Evolutionary conservation across 2,888 invertebrate genomes (phyloP).

Genomic region (Thyatira batis): DNA sequence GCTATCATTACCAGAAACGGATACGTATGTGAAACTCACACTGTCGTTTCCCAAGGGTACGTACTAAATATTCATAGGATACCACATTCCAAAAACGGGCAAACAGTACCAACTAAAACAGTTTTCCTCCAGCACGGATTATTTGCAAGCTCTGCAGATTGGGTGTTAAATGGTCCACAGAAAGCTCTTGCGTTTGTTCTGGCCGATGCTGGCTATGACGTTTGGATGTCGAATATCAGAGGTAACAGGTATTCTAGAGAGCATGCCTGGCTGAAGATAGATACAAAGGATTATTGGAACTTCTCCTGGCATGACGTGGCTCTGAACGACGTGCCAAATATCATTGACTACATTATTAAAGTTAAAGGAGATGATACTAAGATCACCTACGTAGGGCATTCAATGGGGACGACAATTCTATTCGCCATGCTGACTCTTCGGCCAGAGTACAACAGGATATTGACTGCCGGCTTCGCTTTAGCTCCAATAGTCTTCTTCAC

Average conservation of each 20-base stretch:
- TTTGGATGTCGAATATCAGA: constrained; percentile 92
- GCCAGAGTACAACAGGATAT: constrained; percentile 85
- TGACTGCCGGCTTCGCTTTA: constrained; percentile 85
- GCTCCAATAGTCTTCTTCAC: constrained; percentile 87
- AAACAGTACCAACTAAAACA: constrained; percentile 46
- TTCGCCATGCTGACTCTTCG: constrained; percentile 86
- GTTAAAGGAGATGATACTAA: constrained; percentile 54
- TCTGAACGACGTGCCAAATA: constrained; percentile 91
- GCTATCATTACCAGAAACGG: constrained; percentile 77
- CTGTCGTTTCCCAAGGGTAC: constrained; percentile 90
- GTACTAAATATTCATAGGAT: constrained; percentile 91
- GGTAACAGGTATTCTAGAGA: constrained; percentile 89
- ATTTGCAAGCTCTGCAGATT: constrained; percentile 89
- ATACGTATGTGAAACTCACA: constrained; percentile 87
- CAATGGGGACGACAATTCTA: constrained; percentile 93
- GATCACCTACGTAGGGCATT: constrained; percentile 92
- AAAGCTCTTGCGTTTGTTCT: constrained; percentile 86
- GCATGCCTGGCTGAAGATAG: constrained; percentile 80
- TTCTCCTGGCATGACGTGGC: constrained; percentile 95
- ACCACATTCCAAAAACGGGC: constrained; percentile 75
- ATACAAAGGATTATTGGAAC: constrained; percentile 86
- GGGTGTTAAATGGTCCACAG: constrained; percentile 87
- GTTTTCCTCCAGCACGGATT: constrained; percentile 92
- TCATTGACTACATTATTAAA: constrained; percentile 85
- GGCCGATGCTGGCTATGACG: constrained; percentile 87